Base-by-base conservation (phyloP, 2,888 invertebrate species). In the Lymantria dispar region DNA sequence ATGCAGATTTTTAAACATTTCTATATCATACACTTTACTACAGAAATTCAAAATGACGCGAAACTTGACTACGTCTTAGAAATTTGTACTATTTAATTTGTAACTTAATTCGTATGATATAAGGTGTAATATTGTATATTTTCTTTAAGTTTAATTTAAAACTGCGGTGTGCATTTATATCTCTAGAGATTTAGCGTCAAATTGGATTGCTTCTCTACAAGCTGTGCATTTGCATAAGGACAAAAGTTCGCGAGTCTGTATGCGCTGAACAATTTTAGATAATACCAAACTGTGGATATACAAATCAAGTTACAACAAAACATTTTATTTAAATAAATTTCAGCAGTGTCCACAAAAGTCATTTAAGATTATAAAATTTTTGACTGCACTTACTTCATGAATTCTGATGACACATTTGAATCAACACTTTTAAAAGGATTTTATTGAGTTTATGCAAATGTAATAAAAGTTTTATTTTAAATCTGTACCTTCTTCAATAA, bases 201-300 rank as follows among this genome's bases (percentile, higher is more conserved):
- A 88, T 87, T 87, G 83, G 83, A 86, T 85, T 80, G 83, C 77
- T 80, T 80, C 76, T 76, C 76, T 79, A 82, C 85, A 80, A 83
- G 81, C 83, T 78, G 71, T 71, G 75, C 80, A 88, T 88, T 87
- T 85, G 83, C 86, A 87, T 87, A 71, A 68, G 74, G 72, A 84
- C 81, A 81, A 73, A 72, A 74, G 67, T 68, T 63, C 67, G 58
- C 60, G 53, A 56, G 56, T 52, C 58, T 47, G 54, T 53, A 42
- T 48, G 56, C 49, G 48, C 12, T 29, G 42, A 52, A 52, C 60
- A 54, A 50, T 52, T 30, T 43, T 44, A 45, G 45, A 40, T 47
- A 40, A 47, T 48, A 37, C 44, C n/a, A 46, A 60, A 5, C 33
- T 33, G 33, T 8, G 10, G 33, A 33, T 33, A 33, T 33, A 33